A percentile compares a stretch with the other conserved stretches of the same genome.
Conservation (phyloP, 1,140 invertebrate genomes). For the Cecropterus lyciades region DNA sequence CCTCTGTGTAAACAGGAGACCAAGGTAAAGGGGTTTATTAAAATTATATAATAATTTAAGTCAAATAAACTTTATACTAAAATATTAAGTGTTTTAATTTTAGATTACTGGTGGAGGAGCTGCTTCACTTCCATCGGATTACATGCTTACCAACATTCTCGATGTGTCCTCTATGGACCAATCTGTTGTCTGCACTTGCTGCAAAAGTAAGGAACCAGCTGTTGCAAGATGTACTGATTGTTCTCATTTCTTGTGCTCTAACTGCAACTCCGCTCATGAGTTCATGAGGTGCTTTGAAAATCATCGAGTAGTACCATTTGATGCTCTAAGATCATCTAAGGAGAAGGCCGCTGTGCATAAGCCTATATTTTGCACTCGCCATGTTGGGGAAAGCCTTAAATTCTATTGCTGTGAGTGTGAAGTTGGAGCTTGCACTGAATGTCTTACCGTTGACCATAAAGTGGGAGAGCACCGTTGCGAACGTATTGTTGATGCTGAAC, state of each 20-base stretch:
- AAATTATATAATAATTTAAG: slow-evolving; percentile 14
- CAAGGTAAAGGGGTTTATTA: slow-evolving; percentile 79
- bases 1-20: slow-evolving; percentile 94
- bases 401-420: slow-evolving; percentile 94
- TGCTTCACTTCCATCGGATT: slow-evolving; percentile 91
- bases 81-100: slow-evolving; percentile 25
- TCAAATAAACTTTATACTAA: not conserved
- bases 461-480: slow-evolving; percentile 92
- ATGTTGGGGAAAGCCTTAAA: slow-evolving; percentile 91
- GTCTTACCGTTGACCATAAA: slow-evolving; percentile 91
- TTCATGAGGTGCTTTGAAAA: slow-evolving; percentile 97
- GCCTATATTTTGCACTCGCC: slow-evolving; percentile 91
- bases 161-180: slow-evolving; percentile 93
- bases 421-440: slow-evolving; percentile 93
- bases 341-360: slow-evolving; percentile 92
- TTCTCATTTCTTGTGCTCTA: slow-evolving; percentile 95
- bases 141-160: slow-evolving; percentile 93
- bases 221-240: slow-evolving; percentile 96
- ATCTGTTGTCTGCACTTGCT: slow-evolving; percentile 93
- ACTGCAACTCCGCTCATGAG: slow-evolving; percentile 97
- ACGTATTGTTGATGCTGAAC: slow-evolving; percentile 89
- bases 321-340: slow-evolving; percentile 92
- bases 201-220: slow-evolving; percentile 95
- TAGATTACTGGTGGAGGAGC: slow-evolving; percentile 89
- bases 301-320: slow-evolving; percentile 94